Base-by-base conservation (phyloP, 2,113 vertebrate genomes). In the Paracanthobrama guichenoti region DNA sequence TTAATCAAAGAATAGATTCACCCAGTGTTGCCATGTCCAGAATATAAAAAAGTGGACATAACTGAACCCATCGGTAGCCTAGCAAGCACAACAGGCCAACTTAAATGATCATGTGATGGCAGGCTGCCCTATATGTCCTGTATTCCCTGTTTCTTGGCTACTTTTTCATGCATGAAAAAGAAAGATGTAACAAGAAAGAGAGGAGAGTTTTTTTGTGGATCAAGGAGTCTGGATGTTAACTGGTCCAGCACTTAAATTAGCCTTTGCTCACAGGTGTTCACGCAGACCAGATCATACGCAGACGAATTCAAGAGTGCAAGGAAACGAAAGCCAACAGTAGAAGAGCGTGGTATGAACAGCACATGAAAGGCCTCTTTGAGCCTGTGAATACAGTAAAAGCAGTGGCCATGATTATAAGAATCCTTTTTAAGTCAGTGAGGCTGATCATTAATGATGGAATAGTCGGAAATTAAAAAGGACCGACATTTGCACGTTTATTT, bases 321-420 rank as follows among this genome's bases (percentile, higher is more conserved):
- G 24, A 4, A 76, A 66, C 76, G 82, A 77, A 76, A 22, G 64
- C 22, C 28, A 78, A 80, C 83, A 84, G 82, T 39, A 18, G 79
- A 50, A 24, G 53, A 35, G 71, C 55, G 55, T 67, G 80, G 39
- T 74, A 73, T 88, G 82, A 93, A 92, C 87, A 83, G 88, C 80
- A 81, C 84, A 94, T 95, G 93, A 94, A 94, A 95, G 91, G 88
- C 88, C 90, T 85, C 92, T 93, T 92, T 93, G 92, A 93, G 92
- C 91, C 89, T 86, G 86, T 83, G 87, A 92, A 92, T 92, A 90
- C 91, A 91, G 87, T 88, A 64, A 88, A 93, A 93, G 89, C 88
- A 88, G 86, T 92, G 92, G 92, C 91, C 93, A 93, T 94, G 94
- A 95, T 95, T 95, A 94, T 90, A 94, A 94, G 92, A 91, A 92